Conservation (phyloP, 2,113 vertebrate species). For the Raja brachyura region DNA sequence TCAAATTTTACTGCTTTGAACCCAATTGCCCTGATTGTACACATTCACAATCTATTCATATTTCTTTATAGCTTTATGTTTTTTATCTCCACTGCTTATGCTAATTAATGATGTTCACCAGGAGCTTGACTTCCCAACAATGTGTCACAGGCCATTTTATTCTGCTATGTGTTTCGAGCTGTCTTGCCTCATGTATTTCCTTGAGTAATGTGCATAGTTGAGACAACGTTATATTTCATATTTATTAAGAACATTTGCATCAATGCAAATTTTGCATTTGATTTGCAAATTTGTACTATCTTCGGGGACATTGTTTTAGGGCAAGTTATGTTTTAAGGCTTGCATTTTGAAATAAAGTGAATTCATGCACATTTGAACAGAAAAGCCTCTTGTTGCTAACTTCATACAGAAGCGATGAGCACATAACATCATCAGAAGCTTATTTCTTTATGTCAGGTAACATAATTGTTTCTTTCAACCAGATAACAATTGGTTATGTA, state of each 20-base stretch:
- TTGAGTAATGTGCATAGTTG: neutral
- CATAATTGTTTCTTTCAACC: too few relatives aligned
- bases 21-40: too few relatives aligned
- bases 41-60: neutral
- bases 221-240: neutral
- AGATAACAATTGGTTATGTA: neutral
- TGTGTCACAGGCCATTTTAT: neutral
- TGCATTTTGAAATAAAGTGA: neutral
- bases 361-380: neutral
- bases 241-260: neutral
- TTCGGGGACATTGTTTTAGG: neutral
- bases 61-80: neutral
- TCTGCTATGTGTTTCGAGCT: neutral
- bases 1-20: too few relatives aligned
- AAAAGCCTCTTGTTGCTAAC: neutral
- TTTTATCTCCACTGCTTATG: neutral
- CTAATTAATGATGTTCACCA: neutral
- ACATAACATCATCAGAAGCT: neutral
- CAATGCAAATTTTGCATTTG: neutral
- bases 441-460: neutral
- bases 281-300: neutral
- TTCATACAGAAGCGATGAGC: too few relatives aligned
- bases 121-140: neutral
- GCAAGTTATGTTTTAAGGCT: neutral
- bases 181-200: neutral